Evolutionary conservation across 2,797 vertebrate species (phyloP).

Genomic region (Serranus cabrilla): DNA sequence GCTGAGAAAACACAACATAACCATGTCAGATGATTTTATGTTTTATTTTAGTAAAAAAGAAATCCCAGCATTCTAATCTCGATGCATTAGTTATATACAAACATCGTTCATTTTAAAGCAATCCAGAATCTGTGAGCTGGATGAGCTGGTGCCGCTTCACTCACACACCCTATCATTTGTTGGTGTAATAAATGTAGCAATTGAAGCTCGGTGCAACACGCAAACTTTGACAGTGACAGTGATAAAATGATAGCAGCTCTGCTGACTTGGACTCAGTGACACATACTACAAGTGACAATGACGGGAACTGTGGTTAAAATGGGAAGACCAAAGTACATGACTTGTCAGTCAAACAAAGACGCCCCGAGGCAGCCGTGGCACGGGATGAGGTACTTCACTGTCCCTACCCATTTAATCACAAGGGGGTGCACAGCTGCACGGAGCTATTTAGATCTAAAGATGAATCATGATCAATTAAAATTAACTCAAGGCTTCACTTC

Average conservation of each 20-base stretch:
- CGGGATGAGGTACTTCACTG: constrained; percentile 42
- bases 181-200: constrained; percentile 23
- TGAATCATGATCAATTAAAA: constrained; percentile 34
- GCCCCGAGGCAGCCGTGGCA: constrained; percentile 45
- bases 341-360: constrained; percentile 71
- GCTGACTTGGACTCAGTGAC: constrained; percentile 55
- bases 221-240: constrained; percentile 46
- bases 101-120: background rate
- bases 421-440: constrained; percentile 46
- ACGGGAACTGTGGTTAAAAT: constrained; percentile 71
- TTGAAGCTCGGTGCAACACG: constrained; percentile 11
- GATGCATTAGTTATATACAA: background rate
- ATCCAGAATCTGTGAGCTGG: constrained; percentile 4
- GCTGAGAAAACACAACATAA: constrained; percentile 64
- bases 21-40: background rate
- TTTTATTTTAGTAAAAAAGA: no score
- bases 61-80: background rate
- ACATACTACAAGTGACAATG: constrained; percentile 55
- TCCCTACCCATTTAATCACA: constrained; percentile 70
- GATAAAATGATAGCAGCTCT: constrained; percentile 60
- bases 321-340: constrained; percentile 76
- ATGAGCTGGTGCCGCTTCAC: constrained; percentile 9
- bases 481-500: background rate
- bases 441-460: constrained; percentile 43
- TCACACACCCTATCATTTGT: constrained; percentile 28